Percentiles rank a stretch among this genome's conserved stretches.
Conservation (phyloP, 2,797 vertebrate species). For the Acridotheres tristis region DNA sequence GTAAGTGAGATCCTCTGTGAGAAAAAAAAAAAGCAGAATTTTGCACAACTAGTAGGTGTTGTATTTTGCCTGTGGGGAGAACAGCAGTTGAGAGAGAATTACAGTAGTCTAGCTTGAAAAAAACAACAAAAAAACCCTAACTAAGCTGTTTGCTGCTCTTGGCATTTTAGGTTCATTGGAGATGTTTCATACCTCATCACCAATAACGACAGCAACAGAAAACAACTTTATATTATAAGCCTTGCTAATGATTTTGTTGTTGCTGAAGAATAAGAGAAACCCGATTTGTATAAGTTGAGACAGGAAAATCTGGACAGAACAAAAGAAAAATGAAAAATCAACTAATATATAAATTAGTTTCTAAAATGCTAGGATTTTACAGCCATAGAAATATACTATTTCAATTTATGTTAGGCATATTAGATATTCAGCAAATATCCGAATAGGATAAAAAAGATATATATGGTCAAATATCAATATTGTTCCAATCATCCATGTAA, state of each 20-base stretch:
- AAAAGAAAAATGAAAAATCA: neutral
- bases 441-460: neutral
- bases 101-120: neutral
- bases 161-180: constrained; percentile 53
- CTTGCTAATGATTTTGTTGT: constrained; percentile 28
- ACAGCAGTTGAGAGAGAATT: constrained; percentile 8
- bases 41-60: constrained; percentile 6
- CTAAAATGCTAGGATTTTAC: neutral
- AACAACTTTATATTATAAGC: constrained; percentile 33
- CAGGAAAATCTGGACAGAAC: neutral
- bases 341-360: neutral
- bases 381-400: neutral
- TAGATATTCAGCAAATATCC: neutral
- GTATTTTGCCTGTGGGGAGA: constrained; percentile 22
- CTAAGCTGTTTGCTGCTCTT: constrained; percentile 15
- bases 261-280: neutral
- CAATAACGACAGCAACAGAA: constrained; percentile 7
- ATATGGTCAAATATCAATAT: neutral
- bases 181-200: constrained; percentile 39
- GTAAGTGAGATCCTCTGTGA: neutral
- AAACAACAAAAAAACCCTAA: neutral
- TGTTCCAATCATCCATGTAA: neutral
- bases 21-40: constrained; percentile 22
- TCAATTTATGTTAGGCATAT: neutral
- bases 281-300: neutral